A percentile compares a stretch with the other conserved stretches of the same genome.
These are phyloP conservation scores for Helarctos malayanus DNA, from an alignment of 2,797 vertebrate genomes.

Conservation along the genomic window DNA sequence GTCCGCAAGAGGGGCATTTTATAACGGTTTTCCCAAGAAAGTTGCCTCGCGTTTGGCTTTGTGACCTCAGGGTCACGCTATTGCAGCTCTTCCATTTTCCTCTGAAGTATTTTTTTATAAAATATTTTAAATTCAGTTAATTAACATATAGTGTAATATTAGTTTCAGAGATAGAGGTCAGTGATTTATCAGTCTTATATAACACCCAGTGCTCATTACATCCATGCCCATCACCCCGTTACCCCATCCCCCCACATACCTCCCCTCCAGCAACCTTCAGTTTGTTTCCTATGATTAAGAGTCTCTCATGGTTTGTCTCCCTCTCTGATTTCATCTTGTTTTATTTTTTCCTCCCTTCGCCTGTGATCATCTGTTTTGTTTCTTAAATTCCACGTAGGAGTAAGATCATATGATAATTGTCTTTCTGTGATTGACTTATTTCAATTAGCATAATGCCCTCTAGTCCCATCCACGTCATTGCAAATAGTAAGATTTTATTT, in stretches of 20 bases:
- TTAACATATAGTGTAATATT: not conserved
- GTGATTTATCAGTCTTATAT: not conserved
- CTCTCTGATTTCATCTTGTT: not conserved
- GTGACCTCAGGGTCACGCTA: not conserved
- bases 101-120: not conserved
- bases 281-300: not conserved
- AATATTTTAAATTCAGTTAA: not conserved
- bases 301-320: not conserved
- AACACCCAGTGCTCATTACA: not conserved
- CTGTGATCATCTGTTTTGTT: not conserved
- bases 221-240: not conserved
- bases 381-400: not conserved
- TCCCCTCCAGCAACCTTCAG: not conserved
- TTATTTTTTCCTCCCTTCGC: not conserved
- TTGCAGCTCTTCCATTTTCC: slow-evolving; percentile 15
- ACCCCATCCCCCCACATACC: rapidly evolving
- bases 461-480: not conserved
- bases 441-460: not conserved
- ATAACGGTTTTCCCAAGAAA: slow-evolving; percentile 47
- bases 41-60: not conserved
- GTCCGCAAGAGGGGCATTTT: not conserved
- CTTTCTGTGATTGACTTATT: not conserved
- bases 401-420: not conserved
- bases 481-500: not conserved
- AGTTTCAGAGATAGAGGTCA: not conserved